Conservation (phyloP, 2,113 vertebrate genomes). For the Dicrurus megarhynchus region DNA sequence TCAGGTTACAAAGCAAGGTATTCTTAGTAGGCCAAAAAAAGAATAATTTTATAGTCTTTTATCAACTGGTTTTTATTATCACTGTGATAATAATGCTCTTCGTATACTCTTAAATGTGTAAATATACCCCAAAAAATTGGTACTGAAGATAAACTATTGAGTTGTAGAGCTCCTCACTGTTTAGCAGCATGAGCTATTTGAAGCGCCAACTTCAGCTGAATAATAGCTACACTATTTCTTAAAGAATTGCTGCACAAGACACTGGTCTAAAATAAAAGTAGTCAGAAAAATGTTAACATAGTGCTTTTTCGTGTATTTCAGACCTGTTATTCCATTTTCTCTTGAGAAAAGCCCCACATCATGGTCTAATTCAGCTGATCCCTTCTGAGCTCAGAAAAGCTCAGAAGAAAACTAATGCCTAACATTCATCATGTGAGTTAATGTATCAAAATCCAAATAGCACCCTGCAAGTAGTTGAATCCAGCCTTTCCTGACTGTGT, state of each 20-base stretch:
- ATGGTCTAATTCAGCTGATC: neutral
- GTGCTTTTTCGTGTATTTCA: neutral
- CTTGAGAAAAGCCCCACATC: neutral
- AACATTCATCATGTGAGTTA: neutral
- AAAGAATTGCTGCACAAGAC: neutral
- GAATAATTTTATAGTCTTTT: neutral
- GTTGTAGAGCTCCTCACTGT: neutral
- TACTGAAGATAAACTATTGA: neutral
- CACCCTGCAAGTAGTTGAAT: neutral
- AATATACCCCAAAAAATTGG: neutral
- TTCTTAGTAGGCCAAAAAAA: neutral
- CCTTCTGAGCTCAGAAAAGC: neutral
- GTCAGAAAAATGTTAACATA: neutral
- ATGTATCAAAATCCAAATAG: neutral
- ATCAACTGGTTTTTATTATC: neutral
- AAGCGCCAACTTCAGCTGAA: neutral
- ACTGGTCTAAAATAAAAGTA: neutral
- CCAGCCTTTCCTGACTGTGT: neutral
- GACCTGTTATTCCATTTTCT: neutral
- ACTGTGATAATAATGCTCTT: neutral
- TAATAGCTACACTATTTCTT: neutral
- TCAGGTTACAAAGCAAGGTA: conserved; percentile 31
- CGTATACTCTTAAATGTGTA: neutral
- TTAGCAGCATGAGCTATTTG: neutral
- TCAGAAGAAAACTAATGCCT: neutral